Percentiles rank a stretch among this genome's conserved stretches.
phyloP scores from a whole-genome alignment of 2,113 vertebrate species.

The Pholis gunnellus region DNA sequence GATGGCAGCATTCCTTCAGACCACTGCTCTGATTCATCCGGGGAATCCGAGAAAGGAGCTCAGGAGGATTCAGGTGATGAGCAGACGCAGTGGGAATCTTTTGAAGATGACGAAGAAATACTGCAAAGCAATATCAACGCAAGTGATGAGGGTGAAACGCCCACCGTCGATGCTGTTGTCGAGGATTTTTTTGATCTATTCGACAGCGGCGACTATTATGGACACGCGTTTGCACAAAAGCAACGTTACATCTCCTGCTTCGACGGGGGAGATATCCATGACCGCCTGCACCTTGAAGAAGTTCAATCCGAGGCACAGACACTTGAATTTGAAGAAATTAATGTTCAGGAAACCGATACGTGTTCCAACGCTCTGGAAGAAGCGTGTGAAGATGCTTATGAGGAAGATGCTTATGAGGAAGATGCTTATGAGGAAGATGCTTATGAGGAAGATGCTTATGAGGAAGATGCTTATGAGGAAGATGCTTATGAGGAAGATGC shows the following conservation, averaged over 20 bases:
- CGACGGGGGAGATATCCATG: conserved; percentile 76
- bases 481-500: no score
- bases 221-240: conserved; percentile 44
- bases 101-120: conserved; percentile 67
- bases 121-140: neutral
- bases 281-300: conserved; percentile 58
- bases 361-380: conserved; percentile 14
- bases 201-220: conserved; percentile 60
- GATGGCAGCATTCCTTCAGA: conserved; percentile 61
- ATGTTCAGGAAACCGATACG: neutral
- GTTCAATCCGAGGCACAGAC: conserved; percentile 29
- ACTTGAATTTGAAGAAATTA: neutral
- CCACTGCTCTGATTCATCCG: conserved; percentile 59
- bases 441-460: no score
- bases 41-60: conserved; percentile 67
- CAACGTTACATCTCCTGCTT: conserved; percentile 75
- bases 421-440: no score
- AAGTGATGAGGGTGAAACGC: conserved; percentile 25
- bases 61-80: conserved; percentile 76
- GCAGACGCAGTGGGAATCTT: conserved; percentile 75
- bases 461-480: no score
- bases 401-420: conserved; percentile 10
- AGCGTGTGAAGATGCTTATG: conserved; percentile 26
- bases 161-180: conserved; percentile 18
- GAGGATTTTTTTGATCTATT: conserved; percentile 76